Percentiles rank a stretch among this genome's conserved stretches.
Evolutionary conservation across 2,888 invertebrate species (phyloP).

Genomic region (Spisula solida): DNA sequence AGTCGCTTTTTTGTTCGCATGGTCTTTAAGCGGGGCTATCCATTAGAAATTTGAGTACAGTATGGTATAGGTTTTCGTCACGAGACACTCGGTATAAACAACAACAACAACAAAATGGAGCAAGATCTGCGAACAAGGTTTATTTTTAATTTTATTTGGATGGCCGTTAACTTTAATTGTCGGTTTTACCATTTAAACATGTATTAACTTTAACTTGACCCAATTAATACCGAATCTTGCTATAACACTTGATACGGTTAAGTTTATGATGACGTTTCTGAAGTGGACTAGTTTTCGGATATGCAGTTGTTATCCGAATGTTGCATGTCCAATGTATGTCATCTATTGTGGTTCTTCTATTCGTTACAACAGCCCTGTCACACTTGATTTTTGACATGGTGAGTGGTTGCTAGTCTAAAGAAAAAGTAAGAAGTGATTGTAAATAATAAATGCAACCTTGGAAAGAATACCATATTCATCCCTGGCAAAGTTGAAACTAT

Average conservation of each 20-base stretch:
- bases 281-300: constrained; percentile 7
- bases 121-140: constrained; percentile 62
- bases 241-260: neutral
- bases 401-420: too few species aligned
- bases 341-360: too few species aligned
- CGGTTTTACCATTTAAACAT: neutral
- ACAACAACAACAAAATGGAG: constrained; percentile 54
- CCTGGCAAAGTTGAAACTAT: too few species aligned
- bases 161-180: neutral
- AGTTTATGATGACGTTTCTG: neutral
- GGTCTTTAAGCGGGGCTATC: too few species aligned
- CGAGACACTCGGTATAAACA: constrained; percentile 11
- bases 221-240: neutral
- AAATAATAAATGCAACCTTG: too few species aligned
- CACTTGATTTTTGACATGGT: too few species aligned
- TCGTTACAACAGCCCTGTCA: too few species aligned
- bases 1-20: too few species aligned
- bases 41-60: too few species aligned
- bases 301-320: neutral
- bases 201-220: neutral
- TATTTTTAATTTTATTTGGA: neutral
- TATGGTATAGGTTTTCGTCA: constrained; percentile 26
- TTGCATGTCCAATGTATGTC: neutral
- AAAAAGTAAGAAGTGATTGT: too few species aligned
- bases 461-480: too few species aligned